Percentiles rank a stretch among this genome's conserved stretches.
phyloP scores from a whole-genome alignment of 2,113 vertebrate species.

The Oreochromis niloticus region DNA sequence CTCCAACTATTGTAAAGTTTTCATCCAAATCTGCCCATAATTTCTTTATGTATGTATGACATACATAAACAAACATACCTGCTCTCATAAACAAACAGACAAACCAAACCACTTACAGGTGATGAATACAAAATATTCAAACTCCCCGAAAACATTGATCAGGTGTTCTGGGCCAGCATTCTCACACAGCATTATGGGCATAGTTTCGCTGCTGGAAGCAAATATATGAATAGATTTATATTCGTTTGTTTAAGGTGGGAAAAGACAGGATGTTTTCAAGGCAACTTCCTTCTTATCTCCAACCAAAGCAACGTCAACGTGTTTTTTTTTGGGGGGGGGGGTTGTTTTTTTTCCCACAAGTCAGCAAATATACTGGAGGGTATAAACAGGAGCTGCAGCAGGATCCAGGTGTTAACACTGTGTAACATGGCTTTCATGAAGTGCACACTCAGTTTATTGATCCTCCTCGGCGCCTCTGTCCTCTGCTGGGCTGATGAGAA shows the following conservation, averaged over 20 bases:
- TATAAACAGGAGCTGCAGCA: not conserved
- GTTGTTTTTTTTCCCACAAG: not conserved
- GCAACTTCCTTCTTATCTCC: conserved; percentile 5
- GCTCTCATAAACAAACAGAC: not conserved
- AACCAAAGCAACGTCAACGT: not conserved
- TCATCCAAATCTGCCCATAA: not conserved
- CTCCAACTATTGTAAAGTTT: not conserved
- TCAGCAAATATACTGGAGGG: not conserved
- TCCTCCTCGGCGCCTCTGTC: conserved; percentile 9
- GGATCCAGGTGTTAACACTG: not conserved
- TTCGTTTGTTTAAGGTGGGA: conserved; percentile 8
- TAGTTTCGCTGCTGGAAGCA: not conserved
- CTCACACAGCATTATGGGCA: not conserved
- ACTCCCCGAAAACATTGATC: not conserved
- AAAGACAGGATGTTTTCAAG: conserved; percentile 30
- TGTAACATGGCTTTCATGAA: conserved; percentile 31
- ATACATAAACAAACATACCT: not conserved
- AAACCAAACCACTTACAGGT: not conserved
- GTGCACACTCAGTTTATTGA: not conserved
- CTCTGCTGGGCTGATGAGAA: conserved; percentile 43
- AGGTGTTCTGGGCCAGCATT: not conserved
- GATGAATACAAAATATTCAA: not conserved
- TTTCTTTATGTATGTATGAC: not conserved
- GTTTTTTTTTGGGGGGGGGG: not conserved
- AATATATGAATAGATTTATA: not conserved